Conservation (phyloP, 1,140 invertebrate genomes). For the Drosophila funebris region DNA sequence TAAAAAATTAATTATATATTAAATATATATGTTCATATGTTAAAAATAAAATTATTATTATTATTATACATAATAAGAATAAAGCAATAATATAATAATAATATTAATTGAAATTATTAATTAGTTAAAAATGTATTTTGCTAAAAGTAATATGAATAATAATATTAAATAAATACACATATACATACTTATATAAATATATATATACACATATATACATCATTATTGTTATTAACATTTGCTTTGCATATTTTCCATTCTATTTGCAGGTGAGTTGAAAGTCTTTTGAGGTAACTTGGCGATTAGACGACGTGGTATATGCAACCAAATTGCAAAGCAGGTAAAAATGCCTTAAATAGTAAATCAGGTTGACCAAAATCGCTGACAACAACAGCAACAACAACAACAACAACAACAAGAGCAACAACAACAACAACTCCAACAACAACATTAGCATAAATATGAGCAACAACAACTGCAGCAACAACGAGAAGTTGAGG, state of each 20-base stretch:
- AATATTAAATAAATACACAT: not conserved
- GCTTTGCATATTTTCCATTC: slow-evolving; percentile 22
- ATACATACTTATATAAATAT: not conserved
- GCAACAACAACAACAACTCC: slow-evolving; percentile 16
- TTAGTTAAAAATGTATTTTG: no score
- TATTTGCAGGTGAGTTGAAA: slow-evolving; percentile 66
- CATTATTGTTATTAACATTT: slow-evolving; percentile 8
- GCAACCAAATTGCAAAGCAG: slow-evolving; percentile 41
- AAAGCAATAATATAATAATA: no score
- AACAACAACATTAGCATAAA: slow-evolving; percentile 24
- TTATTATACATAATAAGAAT: no score
- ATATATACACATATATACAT: not conserved
- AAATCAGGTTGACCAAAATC: slow-evolving; percentile 37
- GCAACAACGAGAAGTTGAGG: not conserved
- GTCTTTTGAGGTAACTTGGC: slow-evolving; percentile 31
- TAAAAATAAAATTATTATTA: no score
- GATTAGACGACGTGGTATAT: slow-evolving; percentile 30
- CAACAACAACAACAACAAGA: slow-evolving; percentile 15
- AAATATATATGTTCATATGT: no score
- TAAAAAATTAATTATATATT: no score
- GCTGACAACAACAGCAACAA: slow-evolving; percentile 1
- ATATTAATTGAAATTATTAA: no score
- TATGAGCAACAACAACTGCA: slow-evolving; percentile 21
- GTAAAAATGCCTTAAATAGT: slow-evolving; percentile 68
- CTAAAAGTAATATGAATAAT: no score